Percentiles rank a stretch among this genome's conserved stretches.
Conservation (phyloP, 2,113 vertebrate genomes). For the Gobius niger region DNA sequence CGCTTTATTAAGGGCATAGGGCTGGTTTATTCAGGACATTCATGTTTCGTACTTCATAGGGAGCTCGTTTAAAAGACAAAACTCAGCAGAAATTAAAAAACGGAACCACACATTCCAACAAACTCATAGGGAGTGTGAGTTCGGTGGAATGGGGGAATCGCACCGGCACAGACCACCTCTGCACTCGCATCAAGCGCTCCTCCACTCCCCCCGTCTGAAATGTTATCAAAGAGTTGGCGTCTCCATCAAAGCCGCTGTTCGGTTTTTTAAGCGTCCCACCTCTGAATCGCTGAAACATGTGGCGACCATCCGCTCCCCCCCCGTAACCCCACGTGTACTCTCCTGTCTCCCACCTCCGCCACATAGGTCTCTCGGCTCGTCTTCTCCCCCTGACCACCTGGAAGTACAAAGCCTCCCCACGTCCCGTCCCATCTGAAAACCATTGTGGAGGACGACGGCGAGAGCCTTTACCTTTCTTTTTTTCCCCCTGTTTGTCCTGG, state of each 20-base stretch:
- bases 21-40: too few species aligned
- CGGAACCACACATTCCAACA: too few species aligned
- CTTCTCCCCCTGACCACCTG: constrained; percentile 74
- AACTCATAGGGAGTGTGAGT: too few species aligned
- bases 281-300: constrained; percentile 77
- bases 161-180: constrained; percentile 8
- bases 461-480: constrained; percentile 36
- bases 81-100: too few species aligned
- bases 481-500: constrained; percentile 52
- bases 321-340: constrained; percentile 67
- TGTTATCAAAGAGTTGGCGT: constrained; percentile 62
- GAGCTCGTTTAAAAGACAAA: too few species aligned
- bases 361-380: constrained; percentile 53
- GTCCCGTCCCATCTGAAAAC: constrained; percentile 80
- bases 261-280: constrained; percentile 63
- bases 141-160: too few species aligned
- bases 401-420: constrained; percentile 64
- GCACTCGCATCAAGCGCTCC: constrained; percentile 46
- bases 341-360: constrained; percentile 67
- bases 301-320: constrained; percentile 79
- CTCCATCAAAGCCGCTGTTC: constrained; percentile 62
- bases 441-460: constrained; percentile 71
- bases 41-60: too few species aligned
- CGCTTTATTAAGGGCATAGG: too few species aligned
- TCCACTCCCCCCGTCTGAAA: constrained; percentile 62